These are phyloP conservation scores for Orchestia grillus DNA, from an alignment of 1,140 invertebrate genomes.

Conservation along the genomic window DNA sequence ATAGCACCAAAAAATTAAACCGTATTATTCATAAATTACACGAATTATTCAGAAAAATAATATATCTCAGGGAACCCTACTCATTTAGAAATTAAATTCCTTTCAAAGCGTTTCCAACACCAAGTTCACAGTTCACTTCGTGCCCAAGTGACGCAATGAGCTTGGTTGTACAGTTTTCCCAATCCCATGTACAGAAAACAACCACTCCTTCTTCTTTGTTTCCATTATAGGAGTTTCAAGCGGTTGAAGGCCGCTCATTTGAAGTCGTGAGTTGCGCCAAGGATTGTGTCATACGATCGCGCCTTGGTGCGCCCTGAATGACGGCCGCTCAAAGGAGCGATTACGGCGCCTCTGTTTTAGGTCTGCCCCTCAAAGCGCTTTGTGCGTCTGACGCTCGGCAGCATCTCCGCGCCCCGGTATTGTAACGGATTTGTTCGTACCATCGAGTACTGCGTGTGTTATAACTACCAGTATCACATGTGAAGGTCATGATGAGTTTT, in stretches of 20 bases:
- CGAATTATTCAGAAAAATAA: neutral
- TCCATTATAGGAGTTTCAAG: neutral
- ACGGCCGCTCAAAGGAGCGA: constrained; percentile 21
- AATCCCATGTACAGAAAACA: neutral
- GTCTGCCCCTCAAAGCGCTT: neutral
- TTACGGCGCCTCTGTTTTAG: constrained; percentile 14
- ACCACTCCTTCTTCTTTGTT: neutral
- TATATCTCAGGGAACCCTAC: neutral
- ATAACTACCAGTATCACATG: too few species aligned
- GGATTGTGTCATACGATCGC: constrained; percentile 20
- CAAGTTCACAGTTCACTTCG: neutral
- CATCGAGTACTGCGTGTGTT: too few species aligned
- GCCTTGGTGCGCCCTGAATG: neutral
- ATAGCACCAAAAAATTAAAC: neutral
- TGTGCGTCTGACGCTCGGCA: neutral
- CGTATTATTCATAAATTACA: neutral
- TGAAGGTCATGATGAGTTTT: too few species aligned
- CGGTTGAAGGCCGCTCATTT: neutral
- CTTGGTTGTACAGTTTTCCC: neutral
- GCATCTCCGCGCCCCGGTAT: neutral
- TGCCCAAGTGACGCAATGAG: neutral
- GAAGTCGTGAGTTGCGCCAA: neutral
- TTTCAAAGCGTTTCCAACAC: neutral
- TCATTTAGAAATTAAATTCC: neutral
- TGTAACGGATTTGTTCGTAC: neutral